Evolutionary conservation across 2,888 invertebrate species (phyloP).

Genomic region (Campoletis raptor): DNA sequence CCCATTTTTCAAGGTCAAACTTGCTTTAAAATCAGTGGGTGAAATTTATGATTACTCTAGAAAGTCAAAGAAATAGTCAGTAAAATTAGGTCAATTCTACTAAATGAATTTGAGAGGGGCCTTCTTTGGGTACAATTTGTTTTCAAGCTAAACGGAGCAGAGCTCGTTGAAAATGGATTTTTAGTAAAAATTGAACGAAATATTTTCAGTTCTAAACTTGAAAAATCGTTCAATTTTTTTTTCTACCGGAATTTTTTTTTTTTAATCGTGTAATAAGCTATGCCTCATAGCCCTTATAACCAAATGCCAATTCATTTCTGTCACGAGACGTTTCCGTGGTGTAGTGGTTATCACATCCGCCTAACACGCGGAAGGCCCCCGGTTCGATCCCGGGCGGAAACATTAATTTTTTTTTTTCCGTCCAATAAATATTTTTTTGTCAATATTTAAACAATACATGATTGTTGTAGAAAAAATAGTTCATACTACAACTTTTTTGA

Average conservation of each 20-base stretch:
- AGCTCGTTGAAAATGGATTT: not conserved
- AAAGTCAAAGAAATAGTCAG: not conserved
- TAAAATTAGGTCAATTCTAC: no score
- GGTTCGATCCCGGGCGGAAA: slow-evolving; percentile 96
- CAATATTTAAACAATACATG: not conserved
- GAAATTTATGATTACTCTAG: not conserved
- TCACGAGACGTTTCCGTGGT: slow-evolving; percentile 90
- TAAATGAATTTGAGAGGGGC: no score
- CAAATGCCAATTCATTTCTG: not conserved
- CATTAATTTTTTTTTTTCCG: slow-evolving; percentile 86
- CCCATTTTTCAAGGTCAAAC: no score
- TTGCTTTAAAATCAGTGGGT: no score
- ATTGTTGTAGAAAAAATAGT: not conserved
- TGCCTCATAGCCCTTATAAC: not conserved
- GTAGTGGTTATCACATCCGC: slow-evolving; percentile 97
- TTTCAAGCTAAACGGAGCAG: no score
- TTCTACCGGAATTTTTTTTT: not conserved
- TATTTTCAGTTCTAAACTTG: no score
- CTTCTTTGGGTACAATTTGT: no score
- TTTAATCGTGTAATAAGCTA: not conserved
- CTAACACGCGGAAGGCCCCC: slow-evolving; percentile 96
- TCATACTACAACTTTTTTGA: not conserved
- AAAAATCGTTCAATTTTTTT: not conserved
- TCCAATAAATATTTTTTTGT: not conserved
- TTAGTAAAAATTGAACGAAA: not conserved